Conservation (phyloP, 2,888 invertebrate genomes). For the Tetramorium bicarinatum region DNA sequence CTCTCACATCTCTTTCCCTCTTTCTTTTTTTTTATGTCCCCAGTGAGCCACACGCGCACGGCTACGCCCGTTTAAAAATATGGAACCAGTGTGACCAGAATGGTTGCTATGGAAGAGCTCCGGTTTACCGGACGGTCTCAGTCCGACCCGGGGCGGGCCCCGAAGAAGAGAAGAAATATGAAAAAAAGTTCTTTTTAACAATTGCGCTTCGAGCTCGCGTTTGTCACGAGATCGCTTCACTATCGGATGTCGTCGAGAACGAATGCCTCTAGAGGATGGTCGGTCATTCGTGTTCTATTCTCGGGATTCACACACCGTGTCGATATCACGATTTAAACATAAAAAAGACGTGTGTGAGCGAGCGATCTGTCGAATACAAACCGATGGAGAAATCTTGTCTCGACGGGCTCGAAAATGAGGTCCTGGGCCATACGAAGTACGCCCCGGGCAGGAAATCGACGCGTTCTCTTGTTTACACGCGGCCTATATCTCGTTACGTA, state of each 20-base stretch:
- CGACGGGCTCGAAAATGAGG: constrained; percentile 35
- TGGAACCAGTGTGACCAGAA: constrained; percentile 87
- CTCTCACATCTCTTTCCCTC: constrained; percentile 10
- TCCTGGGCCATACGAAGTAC: constrained; percentile 41
- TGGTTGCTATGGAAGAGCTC: constrained; percentile 87
- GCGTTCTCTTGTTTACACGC: constrained; percentile 81
- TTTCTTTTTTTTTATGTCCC: constrained; percentile 77
- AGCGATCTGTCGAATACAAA: constrained; percentile 16
- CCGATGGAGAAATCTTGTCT: background rate
- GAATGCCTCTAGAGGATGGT: constrained; percentile 25
- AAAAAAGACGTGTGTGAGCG: constrained; percentile 2
- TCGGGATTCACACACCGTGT: background rate
- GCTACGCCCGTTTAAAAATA: constrained; percentile 84
- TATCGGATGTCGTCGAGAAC: constrained; percentile 38
- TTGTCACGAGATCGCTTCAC: constrained; percentile 37
- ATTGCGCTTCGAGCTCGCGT: constrained; percentile 50
- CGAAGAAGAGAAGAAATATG: constrained; percentile 23
- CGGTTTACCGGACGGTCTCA: constrained; percentile 83
- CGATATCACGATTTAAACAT: constrained; percentile 1
- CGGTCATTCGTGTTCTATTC: background rate
- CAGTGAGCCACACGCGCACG: constrained; percentile 85
- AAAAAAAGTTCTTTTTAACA: constrained; percentile 59
- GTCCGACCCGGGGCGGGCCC: constrained; percentile 82
- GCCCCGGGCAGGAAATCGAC: constrained; percentile 81
- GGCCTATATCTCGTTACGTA: constrained; percentile 80